Percentiles rank a stretch among this genome's conserved stretches.
These are phyloP conservation scores for Leptinotarsa tumamoca DNA, from an alignment of 2,888 invertebrate species.

Conservation along the genomic window DNA sequence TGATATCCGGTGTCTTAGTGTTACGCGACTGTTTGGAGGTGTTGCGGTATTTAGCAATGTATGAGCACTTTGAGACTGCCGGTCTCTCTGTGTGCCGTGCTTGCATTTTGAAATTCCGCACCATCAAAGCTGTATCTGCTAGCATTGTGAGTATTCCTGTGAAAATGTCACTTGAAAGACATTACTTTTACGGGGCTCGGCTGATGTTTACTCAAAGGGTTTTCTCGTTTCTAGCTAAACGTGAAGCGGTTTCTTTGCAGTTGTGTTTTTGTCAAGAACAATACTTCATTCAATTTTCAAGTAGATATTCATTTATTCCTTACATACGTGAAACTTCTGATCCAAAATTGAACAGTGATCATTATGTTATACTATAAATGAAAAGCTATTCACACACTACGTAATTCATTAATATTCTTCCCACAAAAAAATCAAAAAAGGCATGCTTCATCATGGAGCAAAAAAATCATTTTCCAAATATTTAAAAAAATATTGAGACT, in stretches of 20 bases:
- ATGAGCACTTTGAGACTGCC: slow-evolving; percentile 57
- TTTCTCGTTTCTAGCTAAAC: background rate
- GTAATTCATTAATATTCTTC: no score
- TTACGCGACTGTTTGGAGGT: slow-evolving; percentile 66
- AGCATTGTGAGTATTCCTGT: slow-evolving; percentile 41
- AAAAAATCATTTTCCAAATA: no score
- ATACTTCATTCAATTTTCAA: no score
- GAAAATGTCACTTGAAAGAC: slow-evolving; percentile 56
- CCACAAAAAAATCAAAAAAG: no score
- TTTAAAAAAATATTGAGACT: no score
- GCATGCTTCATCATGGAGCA: no score
- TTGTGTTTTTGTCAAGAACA: no score
- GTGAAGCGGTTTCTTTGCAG: background rate
- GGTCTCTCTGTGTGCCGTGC: slow-evolving; percentile 39
- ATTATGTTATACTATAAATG: no score
- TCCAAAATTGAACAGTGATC: no score
- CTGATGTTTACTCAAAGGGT: slow-evolving; percentile 2
- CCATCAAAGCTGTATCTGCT: slow-evolving; percentile 30
- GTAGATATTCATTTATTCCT: no score
- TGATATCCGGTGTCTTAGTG: slow-evolving; percentile 66
- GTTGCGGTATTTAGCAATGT: slow-evolving; percentile 66
- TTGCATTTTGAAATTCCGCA: slow-evolving; percentile 37
- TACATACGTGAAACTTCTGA: no score
- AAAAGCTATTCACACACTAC: no score
- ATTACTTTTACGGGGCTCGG: slow-evolving; percentile 39